Conservation (phyloP, 2,888 invertebrate species). For the Agonopterix alstromeriana region DNA sequence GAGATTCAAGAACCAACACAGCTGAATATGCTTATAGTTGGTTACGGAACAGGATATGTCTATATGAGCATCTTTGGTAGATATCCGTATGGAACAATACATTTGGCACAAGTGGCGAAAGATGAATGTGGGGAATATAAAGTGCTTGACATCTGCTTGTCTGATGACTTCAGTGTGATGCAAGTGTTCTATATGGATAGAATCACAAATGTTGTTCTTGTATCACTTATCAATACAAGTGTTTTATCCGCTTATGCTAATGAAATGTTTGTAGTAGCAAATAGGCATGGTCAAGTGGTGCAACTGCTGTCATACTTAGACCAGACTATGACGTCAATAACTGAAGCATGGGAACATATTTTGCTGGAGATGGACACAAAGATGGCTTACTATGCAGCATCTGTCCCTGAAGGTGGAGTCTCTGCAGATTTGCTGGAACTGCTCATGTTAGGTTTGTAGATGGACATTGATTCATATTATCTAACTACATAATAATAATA, state of each 20-base stretch:
- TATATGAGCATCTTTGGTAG: slow-evolving; percentile 90
- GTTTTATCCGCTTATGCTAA: slow-evolving; percentile 80
- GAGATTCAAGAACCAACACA: slow-evolving; percentile 77
- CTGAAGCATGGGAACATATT: slow-evolving; percentile 96
- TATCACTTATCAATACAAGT: slow-evolving; percentile 75
- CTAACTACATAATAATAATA: neutral
- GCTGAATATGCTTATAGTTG: slow-evolving; percentile 87
- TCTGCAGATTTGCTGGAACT: slow-evolving; percentile 94
- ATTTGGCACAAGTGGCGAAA: slow-evolving; percentile 74
- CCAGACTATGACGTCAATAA: slow-evolving; percentile 87
- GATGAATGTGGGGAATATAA: slow-evolving; percentile 75
- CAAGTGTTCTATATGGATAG: slow-evolving; percentile 79
- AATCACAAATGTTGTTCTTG: slow-evolving; percentile 55
- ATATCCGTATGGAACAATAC: slow-evolving; percentile 85
- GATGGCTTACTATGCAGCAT: slow-evolving; percentile 90
- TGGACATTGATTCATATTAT: neutral
- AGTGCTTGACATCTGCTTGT: slow-evolving; percentile 80
- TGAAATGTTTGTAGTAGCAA: slow-evolving; percentile 84
- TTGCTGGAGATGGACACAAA: slow-evolving; percentile 96
- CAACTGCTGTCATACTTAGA: slow-evolving; percentile 83
- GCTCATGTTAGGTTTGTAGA: slow-evolving; percentile 84
- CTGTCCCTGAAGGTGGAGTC: slow-evolving; percentile 86
- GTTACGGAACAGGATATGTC: slow-evolving; percentile 84
- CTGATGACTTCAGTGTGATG: slow-evolving; percentile 82
- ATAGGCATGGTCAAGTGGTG: slow-evolving; percentile 84